Conservation (phyloP, 2,113 vertebrate species). For the Hydropotes inermis region DNA sequence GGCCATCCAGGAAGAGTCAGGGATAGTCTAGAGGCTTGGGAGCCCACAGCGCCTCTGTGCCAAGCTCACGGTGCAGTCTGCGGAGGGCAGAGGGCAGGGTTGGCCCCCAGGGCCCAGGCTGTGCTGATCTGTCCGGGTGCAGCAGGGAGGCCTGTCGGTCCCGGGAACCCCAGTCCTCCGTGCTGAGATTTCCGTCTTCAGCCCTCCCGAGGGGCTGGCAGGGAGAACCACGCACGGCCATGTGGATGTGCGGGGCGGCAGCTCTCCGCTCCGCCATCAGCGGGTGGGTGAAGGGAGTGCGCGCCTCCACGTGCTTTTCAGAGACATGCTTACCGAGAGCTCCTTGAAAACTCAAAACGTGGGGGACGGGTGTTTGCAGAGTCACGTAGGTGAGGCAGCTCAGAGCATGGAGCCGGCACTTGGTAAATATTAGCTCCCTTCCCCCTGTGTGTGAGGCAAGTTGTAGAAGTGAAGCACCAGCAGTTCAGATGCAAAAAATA, state of each 20-base stretch:
- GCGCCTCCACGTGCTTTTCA: neutral
- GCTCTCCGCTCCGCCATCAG: neutral
- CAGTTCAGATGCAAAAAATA: constrained; percentile 53
- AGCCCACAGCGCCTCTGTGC: neutral
- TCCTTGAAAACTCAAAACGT: neutral
- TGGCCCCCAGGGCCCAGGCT: neutral
- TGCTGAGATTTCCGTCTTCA: fast-evolving
- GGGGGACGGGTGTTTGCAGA: neutral
- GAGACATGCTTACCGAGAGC: neutral
- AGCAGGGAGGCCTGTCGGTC: fast-evolving
- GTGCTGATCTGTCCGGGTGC: no score
- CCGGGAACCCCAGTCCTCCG: neutral
- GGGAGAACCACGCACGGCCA: fast-evolving
- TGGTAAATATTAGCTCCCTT: constrained; percentile 42
- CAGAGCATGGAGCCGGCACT: neutral
- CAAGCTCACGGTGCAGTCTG: neutral
- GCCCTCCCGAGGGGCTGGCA: neutral
- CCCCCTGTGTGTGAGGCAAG: constrained; percentile 45
- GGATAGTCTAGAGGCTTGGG: neutral
- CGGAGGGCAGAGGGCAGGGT: neutral
- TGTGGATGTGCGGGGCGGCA: fast-evolving
- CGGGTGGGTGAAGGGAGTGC: neutral
- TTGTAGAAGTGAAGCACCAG: constrained; percentile 52
- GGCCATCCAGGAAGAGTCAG: neutral
- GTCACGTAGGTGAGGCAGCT: neutral